Evolutionary conservation across 2,113 vertebrate genomes (phyloP), one percentile per base, ranked within the genome.

Genomic region (Neolamprologus sp.): DNA sequence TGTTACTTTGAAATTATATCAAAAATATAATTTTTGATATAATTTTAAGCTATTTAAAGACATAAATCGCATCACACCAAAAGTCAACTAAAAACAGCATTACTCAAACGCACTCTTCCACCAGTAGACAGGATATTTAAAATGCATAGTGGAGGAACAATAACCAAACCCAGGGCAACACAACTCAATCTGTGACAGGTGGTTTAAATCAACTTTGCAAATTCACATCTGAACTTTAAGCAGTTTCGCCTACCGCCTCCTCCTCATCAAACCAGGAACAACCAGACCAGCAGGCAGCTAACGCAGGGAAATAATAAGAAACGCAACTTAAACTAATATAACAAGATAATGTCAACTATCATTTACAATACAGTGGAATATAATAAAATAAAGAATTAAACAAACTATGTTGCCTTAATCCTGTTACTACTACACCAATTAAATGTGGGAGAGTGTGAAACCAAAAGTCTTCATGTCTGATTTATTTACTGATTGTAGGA

Each of bases 231-330:
- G 7, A 14, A 11, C 9, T 47, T 75, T 10, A 19, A 28, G 40
- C 7, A 28, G 14, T 4, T 21, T 40, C 4, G 16, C 58, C 12
- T 45, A 17, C 1, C 0, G 4, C 68, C 14, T 28, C 13, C 21
- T 75, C 40, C 14, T 73, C 40, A 17, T 47, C 40, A 75, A 28
- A 73, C 40, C 21, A 73, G 40, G 68, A 75, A 75, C 14, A 45
- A 45, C 21, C 23, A 17, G 9, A 73, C 21, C 40, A 45, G 14
- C 40, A 45, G 21, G 14, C 40, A 73, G 40, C 21, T 47, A 47
- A 17, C 2, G 2, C 40, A 73, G 40, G 4, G 14, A 17, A 73
- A 73, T 9, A 26, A 26, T 73, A 47, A 73, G 37, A 13, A 47
- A 75, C 1, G 1, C 68, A 75, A 75, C 37, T 5, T 75, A 75